Evolutionary conservation across 1,140 invertebrate genomes (phyloP).

Genomic region (Diploscapter pachys): DNA sequence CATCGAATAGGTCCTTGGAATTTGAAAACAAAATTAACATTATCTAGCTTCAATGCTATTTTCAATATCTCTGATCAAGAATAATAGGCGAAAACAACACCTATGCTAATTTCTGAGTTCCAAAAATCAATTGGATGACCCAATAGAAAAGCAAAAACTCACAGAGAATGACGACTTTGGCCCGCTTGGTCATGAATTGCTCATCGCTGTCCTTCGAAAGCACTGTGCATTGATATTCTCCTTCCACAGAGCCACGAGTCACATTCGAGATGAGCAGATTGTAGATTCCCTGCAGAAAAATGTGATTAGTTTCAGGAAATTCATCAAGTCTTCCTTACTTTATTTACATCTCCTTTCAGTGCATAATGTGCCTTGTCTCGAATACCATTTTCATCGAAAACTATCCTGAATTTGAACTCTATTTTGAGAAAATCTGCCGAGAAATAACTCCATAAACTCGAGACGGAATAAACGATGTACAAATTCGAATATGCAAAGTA

Average conservation of each 20-base stretch:
- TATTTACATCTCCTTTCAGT: background rate
- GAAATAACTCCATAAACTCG: background rate
- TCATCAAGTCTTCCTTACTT: too few relatives aligned
- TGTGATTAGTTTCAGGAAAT: too few relatives aligned
- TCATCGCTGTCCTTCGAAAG: conserved; percentile 9
- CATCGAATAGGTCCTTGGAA: conserved; percentile 2
- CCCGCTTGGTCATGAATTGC: conserved; percentile 13
- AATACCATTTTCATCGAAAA: conserved; percentile 10
- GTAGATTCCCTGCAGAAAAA: background rate
- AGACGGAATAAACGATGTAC: background rate
- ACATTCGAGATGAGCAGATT: conserved; percentile 15
- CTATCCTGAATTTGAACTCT: conserved; percentile 8
- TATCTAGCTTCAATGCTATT: conserved; percentile 5
- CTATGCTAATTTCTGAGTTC: background rate
- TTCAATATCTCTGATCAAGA: conserved; percentile 19
- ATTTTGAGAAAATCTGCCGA: background rate
- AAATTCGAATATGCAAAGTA: too few relatives aligned
- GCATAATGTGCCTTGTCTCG: conserved; percentile 20
- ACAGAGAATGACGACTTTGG: conserved; percentile 17
- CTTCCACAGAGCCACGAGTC: background rate
- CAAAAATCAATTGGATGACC: background rate
- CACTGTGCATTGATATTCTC: conserved; percentile 23
- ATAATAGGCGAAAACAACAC: background rate
- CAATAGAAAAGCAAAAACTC: background rate
- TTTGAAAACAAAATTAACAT: conserved; percentile 10